Evolutionary conservation across 2,888 invertebrate genomes (phyloP), one percentile per base, ranked within the genome.

Genomic region (Mylabris sibirica): DNA sequence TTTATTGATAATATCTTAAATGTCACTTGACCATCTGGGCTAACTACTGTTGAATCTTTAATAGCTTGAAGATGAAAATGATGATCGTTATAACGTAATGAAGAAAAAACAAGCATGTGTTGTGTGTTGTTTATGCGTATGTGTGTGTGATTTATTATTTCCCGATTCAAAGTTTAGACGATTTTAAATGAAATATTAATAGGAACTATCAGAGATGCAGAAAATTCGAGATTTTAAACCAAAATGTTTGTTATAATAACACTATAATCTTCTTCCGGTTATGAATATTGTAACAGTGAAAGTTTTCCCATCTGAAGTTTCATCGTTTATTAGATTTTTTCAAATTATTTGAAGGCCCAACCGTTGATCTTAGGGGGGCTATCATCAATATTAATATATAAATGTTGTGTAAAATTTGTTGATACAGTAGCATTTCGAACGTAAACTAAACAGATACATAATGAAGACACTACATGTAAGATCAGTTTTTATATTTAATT

Each of bases 381-480:
- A 77, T 70, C 66, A 60, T 70, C 57, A 57, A 68, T 79, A 79
- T 78, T 78, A 78, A 78, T 71, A 68, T 79, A 79, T 78, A 79
- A 78, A 78, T 71, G 74, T 74, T 69, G 44, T 22, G 9, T 1
- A n/a, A 72, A 75, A 75, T 71, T 67, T 70, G 69, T 63, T 60
- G 59, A 57, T 22, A 61, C 63, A 53, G 66, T 69, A 67, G 71
- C 63, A 72, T 71, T 69, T 72, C 66, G 49, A 69, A 70, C 77
- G 75, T 76, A 77, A 75, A 72, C 74, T 60, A 69, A 53, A 73
- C 66, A 76, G 70, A 67, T 59, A 69, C 67, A 72, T 63, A 62
- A 79, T 79, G 79, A 79, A 76, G 76, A 74, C 77, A 73, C 71
- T 75, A 66, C 75, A 78, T 77, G 79, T 79, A 76, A 78, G 79